These are phyloP conservation scores for Branchellion lobata DNA, from an alignment of 2,888 invertebrate genomes.

Conservation along the genomic window DNA sequence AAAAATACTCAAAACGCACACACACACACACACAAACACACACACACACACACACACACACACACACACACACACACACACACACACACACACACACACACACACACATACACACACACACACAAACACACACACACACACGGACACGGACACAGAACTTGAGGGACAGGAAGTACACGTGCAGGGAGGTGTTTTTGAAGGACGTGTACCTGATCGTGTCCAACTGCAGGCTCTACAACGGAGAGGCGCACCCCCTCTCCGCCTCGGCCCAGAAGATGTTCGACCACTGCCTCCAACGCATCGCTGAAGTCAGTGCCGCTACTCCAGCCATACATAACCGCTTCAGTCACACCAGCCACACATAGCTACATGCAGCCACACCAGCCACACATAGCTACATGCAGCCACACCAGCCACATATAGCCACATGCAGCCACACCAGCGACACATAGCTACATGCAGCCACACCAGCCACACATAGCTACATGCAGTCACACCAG, in stretches of 20 bases:
- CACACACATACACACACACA: too few relatives aligned
- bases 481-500: background rate
- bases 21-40: too few relatives aligned
- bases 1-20: background rate
- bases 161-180: slow-evolving; percentile 73
- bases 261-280: slow-evolving; percentile 84
- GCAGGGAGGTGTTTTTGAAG: slow-evolving; percentile 88
- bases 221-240: slow-evolving; percentile 90
- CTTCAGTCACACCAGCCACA: background rate
- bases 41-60: too few relatives aligned
- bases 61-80: too few relatives aligned
- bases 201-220: slow-evolving; percentile 95
- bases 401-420: background rate
- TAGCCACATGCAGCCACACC: background rate
- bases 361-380: background rate
- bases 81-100: too few relatives aligned
- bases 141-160: slow-evolving; percentile 59
- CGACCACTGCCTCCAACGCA: slow-evolving; percentile 79
- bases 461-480: background rate
- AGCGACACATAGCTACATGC: background rate
- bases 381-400: too few relatives aligned
- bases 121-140: too few relatives aligned
- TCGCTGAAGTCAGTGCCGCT: slow-evolving; percentile 72
- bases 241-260: slow-evolving; percentile 73
- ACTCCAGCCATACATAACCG: background rate